A percentile compares a stretch with the other conserved stretches of the same genome.
phyloP scores from a whole-genome alignment of 2,888 invertebrate genomes.

The Ecdyonurus torrentis region DNA sequence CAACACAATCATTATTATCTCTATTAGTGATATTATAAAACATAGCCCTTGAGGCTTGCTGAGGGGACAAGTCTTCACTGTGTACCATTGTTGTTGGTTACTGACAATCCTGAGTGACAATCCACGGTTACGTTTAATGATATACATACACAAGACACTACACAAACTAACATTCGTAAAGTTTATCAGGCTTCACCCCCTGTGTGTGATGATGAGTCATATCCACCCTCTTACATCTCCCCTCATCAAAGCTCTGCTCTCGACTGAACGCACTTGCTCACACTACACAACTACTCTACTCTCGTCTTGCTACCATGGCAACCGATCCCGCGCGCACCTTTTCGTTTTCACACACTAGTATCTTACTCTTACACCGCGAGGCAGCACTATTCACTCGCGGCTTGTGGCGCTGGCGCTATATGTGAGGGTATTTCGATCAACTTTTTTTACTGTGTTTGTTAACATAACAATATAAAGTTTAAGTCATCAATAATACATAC shows the following conservation, averaged over 20 bases:
- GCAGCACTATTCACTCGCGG: not conserved
- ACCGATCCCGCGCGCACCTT: not conserved
- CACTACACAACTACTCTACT: too few species aligned
- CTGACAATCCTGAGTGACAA: too few species aligned
- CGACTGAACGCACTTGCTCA: not conserved
- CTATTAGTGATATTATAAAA: conserved; percentile 19
- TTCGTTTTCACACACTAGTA: not conserved
- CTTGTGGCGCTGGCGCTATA: not conserved
- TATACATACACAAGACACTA: not conserved
- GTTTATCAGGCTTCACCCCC: not conserved
- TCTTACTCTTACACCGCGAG: not conserved
- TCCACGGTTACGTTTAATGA: not conserved
- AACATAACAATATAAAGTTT: too few species aligned
- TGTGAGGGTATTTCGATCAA: too few species aligned
- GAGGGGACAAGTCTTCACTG: conserved; percentile 20
- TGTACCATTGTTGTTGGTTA: too few species aligned
- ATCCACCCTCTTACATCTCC: not conserved
- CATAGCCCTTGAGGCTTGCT: conserved; percentile 29
- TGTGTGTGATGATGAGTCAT: not conserved
- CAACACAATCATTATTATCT: conserved; percentile 8
- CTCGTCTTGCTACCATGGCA: not conserved
- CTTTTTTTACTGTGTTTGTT: too few species aligned
- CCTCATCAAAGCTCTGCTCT: not conserved
- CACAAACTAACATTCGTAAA: not conserved
- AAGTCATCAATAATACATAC: too few species aligned